Evolutionary conservation across 1,140 invertebrate genomes (phyloP).

Genomic region (Chrysopa pallens): DNA sequence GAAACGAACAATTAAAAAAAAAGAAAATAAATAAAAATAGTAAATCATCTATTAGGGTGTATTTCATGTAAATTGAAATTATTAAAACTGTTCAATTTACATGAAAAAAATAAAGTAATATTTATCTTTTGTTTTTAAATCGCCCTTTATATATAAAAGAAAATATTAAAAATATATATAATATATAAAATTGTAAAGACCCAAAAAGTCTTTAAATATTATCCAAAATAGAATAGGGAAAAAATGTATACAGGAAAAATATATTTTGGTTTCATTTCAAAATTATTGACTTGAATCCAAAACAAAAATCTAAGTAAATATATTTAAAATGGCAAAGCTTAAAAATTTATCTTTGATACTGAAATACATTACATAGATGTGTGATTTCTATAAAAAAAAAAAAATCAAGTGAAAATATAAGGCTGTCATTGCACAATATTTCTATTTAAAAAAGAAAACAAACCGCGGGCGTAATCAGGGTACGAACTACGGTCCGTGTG

Average conservation of each 20-base stretch:
- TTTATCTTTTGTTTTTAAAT: too few species aligned
- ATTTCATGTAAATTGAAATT: too few species aligned
- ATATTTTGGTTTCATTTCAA: neutral
- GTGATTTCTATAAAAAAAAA: neutral
- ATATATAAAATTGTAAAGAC: too few species aligned
- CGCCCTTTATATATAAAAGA: too few species aligned
- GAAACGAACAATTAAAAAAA: too few species aligned
- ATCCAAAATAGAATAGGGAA: neutral
- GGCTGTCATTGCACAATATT: constrained; percentile 22
- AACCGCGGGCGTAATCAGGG: constrained; percentile 18
- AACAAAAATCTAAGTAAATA: neutral
- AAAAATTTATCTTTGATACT: neutral
- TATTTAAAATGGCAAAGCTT: neutral
- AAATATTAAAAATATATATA: too few species aligned
- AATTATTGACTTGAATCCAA: neutral
- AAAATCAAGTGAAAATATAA: constrained; percentile 4
- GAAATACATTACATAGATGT: neutral
- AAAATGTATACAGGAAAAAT: neutral
- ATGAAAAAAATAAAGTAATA: too few species aligned
- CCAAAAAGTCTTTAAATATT: too few species aligned
- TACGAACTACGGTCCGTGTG: constrained; percentile 6
- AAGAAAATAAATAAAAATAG: too few species aligned
- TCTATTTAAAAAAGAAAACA: constrained; percentile 3
- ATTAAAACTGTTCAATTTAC: too few species aligned
- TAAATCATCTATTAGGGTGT: too few species aligned